A percentile compares a stretch with the other conserved stretches of the same genome.
Evolutionary conservation across 2,113 vertebrate species (phyloP).

Genomic region (Scopus umbretta): DNA sequence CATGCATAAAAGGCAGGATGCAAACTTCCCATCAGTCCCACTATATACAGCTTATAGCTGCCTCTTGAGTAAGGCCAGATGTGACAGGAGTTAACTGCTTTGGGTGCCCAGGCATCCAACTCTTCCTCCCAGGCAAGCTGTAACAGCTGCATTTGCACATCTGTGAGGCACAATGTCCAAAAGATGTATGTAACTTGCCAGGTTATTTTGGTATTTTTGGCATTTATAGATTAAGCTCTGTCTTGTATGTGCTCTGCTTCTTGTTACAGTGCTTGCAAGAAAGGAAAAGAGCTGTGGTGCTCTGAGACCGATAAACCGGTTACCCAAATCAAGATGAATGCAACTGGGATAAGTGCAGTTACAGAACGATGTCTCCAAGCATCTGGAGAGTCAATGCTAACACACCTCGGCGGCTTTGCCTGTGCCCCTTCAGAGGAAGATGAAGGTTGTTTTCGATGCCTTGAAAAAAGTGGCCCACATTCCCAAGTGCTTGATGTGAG

Average conservation of each 20-base stretch:
- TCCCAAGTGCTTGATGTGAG: background rate
- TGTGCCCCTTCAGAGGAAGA: background rate
- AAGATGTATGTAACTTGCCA: background rate
- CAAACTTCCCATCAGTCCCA: background rate
- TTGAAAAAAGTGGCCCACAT: background rate
- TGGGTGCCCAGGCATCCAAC: background rate
- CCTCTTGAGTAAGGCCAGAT: background rate
- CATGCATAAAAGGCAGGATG: rapidly evolving
- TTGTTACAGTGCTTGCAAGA: background rate
- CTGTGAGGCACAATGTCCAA: background rate
- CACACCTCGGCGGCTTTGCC: rapidly evolving
- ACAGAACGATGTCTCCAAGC: background rate
- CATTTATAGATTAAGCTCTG: background rate
- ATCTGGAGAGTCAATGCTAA: background rate
- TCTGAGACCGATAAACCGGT: background rate
- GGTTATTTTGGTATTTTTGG: background rate
- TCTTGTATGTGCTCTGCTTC: background rate
- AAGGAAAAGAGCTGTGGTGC: background rate
- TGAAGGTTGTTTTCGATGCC: background rate
- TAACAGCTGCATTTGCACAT: background rate
- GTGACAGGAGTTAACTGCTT: background rate
- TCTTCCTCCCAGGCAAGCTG: background rate
- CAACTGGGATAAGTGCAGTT: background rate
- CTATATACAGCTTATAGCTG: background rate
- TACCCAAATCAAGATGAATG: background rate